A percentile compares a stretch with the other conserved stretches of the same genome.
Evolutionary conservation across 1,140 invertebrate genomes (phyloP).

Genomic region (Pogonomyrmex californicus): DNA sequence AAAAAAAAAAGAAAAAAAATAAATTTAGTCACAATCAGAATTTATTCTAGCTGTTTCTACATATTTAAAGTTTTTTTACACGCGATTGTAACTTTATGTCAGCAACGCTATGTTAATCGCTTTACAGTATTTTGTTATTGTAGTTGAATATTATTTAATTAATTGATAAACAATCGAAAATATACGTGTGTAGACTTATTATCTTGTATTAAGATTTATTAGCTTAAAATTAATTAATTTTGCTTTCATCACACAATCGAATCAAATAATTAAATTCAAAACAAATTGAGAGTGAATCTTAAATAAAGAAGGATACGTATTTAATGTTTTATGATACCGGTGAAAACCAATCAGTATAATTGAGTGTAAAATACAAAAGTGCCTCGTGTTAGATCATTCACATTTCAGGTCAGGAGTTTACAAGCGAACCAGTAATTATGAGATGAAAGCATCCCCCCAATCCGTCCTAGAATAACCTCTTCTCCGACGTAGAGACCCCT

Average conservation of each 20-base stretch:
- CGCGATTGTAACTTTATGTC: background rate
- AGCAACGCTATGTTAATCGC: background rate
- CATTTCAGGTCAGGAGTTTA: conserved; percentile 68
- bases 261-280: conserved; percentile 6
- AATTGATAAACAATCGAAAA: conserved; percentile 16
- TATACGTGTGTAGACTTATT: background rate
- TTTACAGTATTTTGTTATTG: background rate
- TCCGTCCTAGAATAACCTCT: conserved; percentile 51
- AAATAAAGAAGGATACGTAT: background rate
- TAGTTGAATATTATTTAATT: background rate
- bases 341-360: conserved; percentile 54
- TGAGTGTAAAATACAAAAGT: conserved; percentile 65
- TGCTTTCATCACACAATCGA: background rate
- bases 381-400: conserved; percentile 60
- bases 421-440: conserved; percentile 72
- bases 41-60: background rate
- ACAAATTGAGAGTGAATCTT: background rate
- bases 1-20: background rate
- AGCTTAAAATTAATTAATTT: conserved; percentile 31
- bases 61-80: background rate
- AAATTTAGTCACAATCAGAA: conserved; percentile 3
- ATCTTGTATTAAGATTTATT: conserved; percentile 19
- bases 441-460: conserved; percentile 71
- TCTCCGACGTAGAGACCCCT: conserved; percentile 40
- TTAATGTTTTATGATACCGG: conserved; percentile 15